A percentile compares a stretch with the other conserved stretches of the same genome.
Evolutionary conservation across 2,113 vertebrate genomes (phyloP).

Genomic region (Trematomus loennbergii): DNA sequence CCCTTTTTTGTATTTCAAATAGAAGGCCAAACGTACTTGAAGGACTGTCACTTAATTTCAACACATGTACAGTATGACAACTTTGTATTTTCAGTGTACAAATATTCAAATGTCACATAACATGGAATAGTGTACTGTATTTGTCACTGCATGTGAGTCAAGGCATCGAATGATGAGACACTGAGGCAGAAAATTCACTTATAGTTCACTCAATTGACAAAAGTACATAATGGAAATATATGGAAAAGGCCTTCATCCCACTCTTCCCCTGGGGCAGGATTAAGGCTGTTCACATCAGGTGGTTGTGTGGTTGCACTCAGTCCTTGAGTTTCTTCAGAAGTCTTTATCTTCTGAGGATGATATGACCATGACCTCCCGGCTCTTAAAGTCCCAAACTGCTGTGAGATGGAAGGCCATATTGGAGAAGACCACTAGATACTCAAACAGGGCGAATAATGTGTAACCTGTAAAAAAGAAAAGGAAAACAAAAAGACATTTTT

Average conservation of each 20-base stretch:
- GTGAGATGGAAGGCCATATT: constrained; percentile 99
- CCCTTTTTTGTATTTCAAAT: constrained; percentile 14
- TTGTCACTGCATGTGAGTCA: not conserved
- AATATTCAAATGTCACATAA: constrained; percentile 38
- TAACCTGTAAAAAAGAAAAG: constrained; percentile 84
- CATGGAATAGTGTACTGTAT: not conserved
- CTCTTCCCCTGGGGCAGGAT: constrained; percentile 30
- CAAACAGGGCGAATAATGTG: constrained; percentile 93
- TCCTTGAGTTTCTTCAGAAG: constrained; percentile 83
- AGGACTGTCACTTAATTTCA: constrained; percentile 45
- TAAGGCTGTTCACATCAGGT: constrained; percentile 13
- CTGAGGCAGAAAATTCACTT: constrained; percentile 25
- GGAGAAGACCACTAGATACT: constrained; percentile 94
- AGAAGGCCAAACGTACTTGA: constrained; percentile 5
- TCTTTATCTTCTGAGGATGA: constrained; percentile 90
- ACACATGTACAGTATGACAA: constrained; percentile 31
- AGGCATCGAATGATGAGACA: constrained; percentile 41
- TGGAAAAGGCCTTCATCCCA: constrained; percentile 59
- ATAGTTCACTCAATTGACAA: not conserved
- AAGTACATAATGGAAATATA: constrained; percentile 49
- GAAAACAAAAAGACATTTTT: not conserved
- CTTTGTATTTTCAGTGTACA: constrained; percentile 35
- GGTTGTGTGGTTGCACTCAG: not conserved
- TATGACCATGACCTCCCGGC: constrained; percentile 90
- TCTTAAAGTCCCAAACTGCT: constrained; percentile 94